Evolutionary conservation across 2,888 invertebrate genomes (phyloP).

Genomic region (Anticlea derivata): DNA sequence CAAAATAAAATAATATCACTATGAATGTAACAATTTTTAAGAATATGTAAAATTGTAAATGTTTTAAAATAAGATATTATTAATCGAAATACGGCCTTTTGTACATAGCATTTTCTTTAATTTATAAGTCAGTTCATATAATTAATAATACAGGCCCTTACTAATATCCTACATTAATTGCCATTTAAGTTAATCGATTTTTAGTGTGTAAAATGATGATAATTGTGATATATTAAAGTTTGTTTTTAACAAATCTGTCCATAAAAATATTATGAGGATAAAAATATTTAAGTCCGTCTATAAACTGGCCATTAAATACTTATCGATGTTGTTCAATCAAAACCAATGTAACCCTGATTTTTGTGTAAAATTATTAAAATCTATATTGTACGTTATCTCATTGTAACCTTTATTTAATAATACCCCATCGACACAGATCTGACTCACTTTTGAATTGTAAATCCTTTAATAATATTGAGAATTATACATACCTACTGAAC

Average conservation of each 20-base stretch:
- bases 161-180: constrained; percentile 33
- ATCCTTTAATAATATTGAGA: too few relatives aligned
- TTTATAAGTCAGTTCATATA: constrained; percentile 42
- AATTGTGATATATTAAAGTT: constrained; percentile 65
- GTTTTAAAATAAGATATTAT: constrained; percentile 57
- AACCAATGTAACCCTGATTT: constrained; percentile 30
- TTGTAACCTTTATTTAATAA: constrained; percentile 23
- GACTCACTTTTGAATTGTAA: not conserved
- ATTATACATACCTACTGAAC: not conserved
- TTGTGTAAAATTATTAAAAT: constrained; percentile 23
- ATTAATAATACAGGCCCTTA: constrained; percentile 36
- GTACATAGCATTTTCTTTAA: constrained; percentile 71
- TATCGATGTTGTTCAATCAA: constrained; percentile 22
- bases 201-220: constrained; percentile 46
- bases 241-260: constrained; percentile 71
- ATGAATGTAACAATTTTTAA: constrained; percentile 37
- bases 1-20: constrained; percentile 38
- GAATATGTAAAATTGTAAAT: constrained; percentile 70
- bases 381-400: constrained; percentile 27
- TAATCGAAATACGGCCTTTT: constrained; percentile 64
- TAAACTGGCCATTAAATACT: constrained; percentile 35
- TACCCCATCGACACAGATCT: not conserved
- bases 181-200: constrained; percentile 41
- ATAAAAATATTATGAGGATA: constrained; percentile 47
- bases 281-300: constrained; percentile 44